Base-by-base conservation (phyloP, 2,888 invertebrate genomes). In the Hirtodrosophila trivittata region DNA sequence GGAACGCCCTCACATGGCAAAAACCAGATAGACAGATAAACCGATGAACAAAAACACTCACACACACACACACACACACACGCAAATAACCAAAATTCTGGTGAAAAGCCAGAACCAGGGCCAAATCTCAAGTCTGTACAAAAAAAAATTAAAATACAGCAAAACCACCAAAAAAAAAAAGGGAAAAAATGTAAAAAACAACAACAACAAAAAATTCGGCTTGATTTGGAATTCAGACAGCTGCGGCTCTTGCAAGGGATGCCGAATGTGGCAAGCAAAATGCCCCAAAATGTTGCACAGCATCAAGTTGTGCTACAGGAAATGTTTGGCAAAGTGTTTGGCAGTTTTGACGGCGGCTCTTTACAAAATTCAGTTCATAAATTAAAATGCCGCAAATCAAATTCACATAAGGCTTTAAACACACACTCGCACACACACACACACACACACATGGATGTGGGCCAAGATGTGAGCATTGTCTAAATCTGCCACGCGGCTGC, bases 311-410 rank as follows among this genome's bases (percentile, higher is more conserved):
- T 62, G 59, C 70, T 65, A 41, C 58, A 63, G 81, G 69, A 81
- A 56, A 84, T 81, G 75, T 73, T 62, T 71, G 75, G 67, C 67
- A 77, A 77, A 77, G 69, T 69, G 70, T 78, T 76, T 77, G 2
- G 77, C 65, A 62, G 77, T 50, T 78, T 78, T 75, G 65, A 70
- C 52, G 83, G 54, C 67, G 67, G 46, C 84, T 59, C 64, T 57
- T 64, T 64, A 13, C 46, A 60, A 62, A 65, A 47, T 70, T 52
- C 73, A 81, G 77, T 77, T 84, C 82, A 87, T 88, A 87, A 87
- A 87, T 88, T 88, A 83, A 86, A 87, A 85, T 72, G 77, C 87
- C 87, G 80, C 87, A 86, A 87, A 87, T 86, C 87, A 87, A 87
- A 86, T 85, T 82, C 86, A 67, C 71, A 82, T 85, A 82, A 78